phyloP scores from a whole-genome alignment of 2,888 invertebrate species.

The Idaea straminata region DNA sequence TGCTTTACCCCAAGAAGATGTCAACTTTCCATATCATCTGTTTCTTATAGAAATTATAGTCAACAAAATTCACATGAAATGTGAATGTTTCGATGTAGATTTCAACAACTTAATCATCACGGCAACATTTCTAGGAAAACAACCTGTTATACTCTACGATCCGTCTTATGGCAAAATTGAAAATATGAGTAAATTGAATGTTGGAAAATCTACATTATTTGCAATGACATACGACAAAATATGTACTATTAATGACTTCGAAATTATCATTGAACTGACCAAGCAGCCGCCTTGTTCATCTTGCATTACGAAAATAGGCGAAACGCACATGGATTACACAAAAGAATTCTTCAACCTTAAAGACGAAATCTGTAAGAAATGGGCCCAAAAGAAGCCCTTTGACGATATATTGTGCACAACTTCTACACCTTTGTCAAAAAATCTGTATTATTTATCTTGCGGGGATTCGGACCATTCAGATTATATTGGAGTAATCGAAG shows the following conservation, averaged over 20 bases:
- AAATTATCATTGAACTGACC: constrained; percentile 54
- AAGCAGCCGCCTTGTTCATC: constrained; percentile 69
- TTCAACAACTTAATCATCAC: constrained; percentile 67
- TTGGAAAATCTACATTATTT: constrained; percentile 69
- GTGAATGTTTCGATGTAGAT: constrained; percentile 71
- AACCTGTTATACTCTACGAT: constrained; percentile 64
- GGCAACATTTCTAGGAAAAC: constrained; percentile 65
- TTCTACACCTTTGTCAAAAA: constrained; percentile 63
- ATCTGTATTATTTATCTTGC: constrained; percentile 64
- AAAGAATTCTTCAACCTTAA: constrained; percentile 56
- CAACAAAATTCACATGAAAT: constrained; percentile 74
- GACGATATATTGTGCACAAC: constrained; percentile 69
- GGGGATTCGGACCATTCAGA: constrained; percentile 53
- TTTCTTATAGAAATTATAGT: constrained; percentile 70
- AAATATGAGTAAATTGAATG: constrained; percentile 58
- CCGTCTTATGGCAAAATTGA: constrained; percentile 62
- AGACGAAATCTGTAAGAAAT: constrained; percentile 65
- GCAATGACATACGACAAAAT: constrained; percentile 76
- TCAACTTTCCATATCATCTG: constrained; percentile 67
- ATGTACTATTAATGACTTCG: constrained; percentile 61
- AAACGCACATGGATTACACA: constrained; percentile 63
- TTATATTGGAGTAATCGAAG: constrained; percentile 67
- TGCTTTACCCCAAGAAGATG: constrained; percentile 39
- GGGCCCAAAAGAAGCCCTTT: constrained; percentile 60
- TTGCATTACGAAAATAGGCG: constrained; percentile 65